phyloP scores from a whole-genome alignment of 1,140 invertebrate genomes.

The Trichomalopsis sarcophagae region DNA sequence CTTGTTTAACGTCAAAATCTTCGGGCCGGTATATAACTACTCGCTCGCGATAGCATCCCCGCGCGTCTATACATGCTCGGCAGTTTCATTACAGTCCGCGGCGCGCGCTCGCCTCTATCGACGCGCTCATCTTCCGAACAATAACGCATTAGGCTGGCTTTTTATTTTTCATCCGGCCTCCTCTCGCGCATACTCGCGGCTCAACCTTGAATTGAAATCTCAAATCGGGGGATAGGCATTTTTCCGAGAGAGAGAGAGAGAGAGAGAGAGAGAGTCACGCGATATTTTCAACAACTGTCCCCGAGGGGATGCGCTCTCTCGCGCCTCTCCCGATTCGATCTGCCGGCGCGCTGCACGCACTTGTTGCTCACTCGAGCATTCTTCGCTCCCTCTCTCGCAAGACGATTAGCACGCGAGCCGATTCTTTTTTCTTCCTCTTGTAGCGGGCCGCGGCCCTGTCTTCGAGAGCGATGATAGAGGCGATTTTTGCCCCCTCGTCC shows the following conservation, averaged over 20 bases:
- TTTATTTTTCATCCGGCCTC: not conserved
- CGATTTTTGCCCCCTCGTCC: slow-evolving; percentile 13
- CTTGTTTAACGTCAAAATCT: not conserved
- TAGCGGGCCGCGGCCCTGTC: not conserved
- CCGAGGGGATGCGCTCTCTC: slow-evolving; percentile 29
- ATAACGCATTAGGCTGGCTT: not conserved
- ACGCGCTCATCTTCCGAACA: not conserved
- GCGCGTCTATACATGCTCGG: too few species aligned
- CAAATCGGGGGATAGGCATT: slow-evolving; percentile 43
- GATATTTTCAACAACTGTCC: slow-evolving; percentile 52
- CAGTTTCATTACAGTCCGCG: too few species aligned
- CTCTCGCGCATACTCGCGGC: not conserved
- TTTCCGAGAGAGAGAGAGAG: not conserved
- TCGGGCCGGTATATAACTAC: not conserved
- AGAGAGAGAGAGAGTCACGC: slow-evolving; percentile 34
- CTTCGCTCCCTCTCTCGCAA: not conserved
- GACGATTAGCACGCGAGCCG: not conserved
- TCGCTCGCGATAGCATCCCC: not conserved
- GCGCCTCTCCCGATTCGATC: slow-evolving; percentile 10
- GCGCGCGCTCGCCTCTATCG: not conserved
- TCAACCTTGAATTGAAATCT: slow-evolving; percentile 52
- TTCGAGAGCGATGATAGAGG: not conserved
- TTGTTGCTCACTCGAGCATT: not conserved
- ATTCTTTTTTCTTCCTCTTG: not conserved
- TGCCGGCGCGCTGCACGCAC: not conserved